Base-by-base conservation (phyloP, 1,140 invertebrate genomes). In the Bombus terrestris region DNA sequence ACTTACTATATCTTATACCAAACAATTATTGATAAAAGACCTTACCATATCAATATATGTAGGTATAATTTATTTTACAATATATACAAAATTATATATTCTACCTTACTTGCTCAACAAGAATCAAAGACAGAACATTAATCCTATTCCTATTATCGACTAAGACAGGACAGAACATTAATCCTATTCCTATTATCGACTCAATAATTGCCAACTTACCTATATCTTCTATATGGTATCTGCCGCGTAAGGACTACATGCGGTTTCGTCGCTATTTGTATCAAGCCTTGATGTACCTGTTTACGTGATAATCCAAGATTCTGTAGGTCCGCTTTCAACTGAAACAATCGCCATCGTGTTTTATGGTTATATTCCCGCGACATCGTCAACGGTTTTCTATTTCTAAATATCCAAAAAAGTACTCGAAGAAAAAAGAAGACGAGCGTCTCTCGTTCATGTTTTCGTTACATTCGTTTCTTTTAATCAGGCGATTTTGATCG, bases 301-400 rank as follows among this genome's bases (percentile, higher is more conserved):
- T 9, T 77, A 3, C 37, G 81, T 0, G 86, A 85, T 1, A 90
- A 37, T 9, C 69, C 74, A 3, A 88, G n/a, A 15, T 64, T 73
- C 35, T 82, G 39, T 22, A 90, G n/a, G 0, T 86, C 62, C 1
- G 18, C 1, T 25, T 77, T 88, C 15, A 91, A 8, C 90, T 90
- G 66, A 79, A 91, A 91, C 57, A 88, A 79, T 79, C 43, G 66
- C 35, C 47, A 72, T 59, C 10, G 68, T 32, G 25, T 59, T 68
- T 78, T 79, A 59, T 0, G 39, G n/a, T 71, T 59, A 71, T 12
- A 37, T 15, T 35, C 28, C 1, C 6, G 15, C 28, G 32, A 5
- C 66, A 84, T 84, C 18, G 8, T 59, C n/a, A 15, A 15, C 10
- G 9, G 12, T 10, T 1, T 18, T 47, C 9, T 72, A 35, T 47